Percentiles rank a stretch among this genome's conserved stretches.
These are phyloP conservation scores for Melieria omissa DNA, from an alignment of 2,888 invertebrate genomes.

Conservation along the genomic window DNA sequence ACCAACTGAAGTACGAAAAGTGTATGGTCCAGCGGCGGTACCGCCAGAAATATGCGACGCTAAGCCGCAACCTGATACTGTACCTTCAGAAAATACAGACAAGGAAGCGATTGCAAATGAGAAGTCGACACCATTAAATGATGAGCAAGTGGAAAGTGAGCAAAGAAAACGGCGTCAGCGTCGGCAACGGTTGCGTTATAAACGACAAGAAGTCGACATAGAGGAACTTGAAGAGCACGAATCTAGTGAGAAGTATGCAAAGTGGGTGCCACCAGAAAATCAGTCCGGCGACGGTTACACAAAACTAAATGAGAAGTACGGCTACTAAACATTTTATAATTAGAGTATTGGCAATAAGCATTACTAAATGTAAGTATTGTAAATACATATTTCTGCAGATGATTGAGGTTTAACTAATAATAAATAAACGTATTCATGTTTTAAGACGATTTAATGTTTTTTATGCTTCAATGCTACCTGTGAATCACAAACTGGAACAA, in stretches of 20 bases:
- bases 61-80: conserved; percentile 5
- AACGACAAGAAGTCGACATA: conserved; percentile 63
- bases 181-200: conserved; percentile 59
- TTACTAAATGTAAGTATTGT: too few relatives aligned
- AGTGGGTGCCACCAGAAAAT: conserved; percentile 81
- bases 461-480: background rate
- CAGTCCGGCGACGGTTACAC: conserved; percentile 84
- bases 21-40: conserved; percentile 5
- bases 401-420: too few relatives aligned
- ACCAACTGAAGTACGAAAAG: background rate
- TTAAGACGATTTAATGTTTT: background rate
- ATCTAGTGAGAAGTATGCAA: conserved; percentile 74
- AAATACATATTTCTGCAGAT: too few relatives aligned
- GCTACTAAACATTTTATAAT: conserved; percentile 70
- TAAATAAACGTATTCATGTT: too few relatives aligned
- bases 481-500: too few relatives aligned
- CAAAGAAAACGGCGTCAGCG: conserved; percentile 52
- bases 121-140: background rate
- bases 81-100: background rate
- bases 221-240: conserved; percentile 68
- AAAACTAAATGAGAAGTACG: conserved; percentile 79
- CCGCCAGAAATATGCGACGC: background rate
- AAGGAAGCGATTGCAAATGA: too few relatives aligned
- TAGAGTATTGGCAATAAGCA: too few relatives aligned
- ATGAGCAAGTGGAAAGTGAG: conserved; percentile 9